A percentile compares a stretch with the other conserved stretches of the same genome.
These are phyloP conservation scores for Progne subis DNA, from an alignment of 2,113 vertebrate species.

Conservation along the genomic window DNA sequence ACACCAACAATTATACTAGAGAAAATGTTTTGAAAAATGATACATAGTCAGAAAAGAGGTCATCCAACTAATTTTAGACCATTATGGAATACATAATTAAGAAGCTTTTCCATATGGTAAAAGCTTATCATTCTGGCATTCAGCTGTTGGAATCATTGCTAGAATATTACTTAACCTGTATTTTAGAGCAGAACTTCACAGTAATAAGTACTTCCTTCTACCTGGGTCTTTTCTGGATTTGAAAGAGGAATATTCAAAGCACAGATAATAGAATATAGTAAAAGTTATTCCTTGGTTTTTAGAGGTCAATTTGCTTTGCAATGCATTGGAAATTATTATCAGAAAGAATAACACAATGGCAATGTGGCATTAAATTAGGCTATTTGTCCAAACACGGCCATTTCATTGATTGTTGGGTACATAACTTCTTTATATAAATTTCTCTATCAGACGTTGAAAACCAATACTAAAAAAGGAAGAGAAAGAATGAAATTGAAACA, in stretches of 20 bases:
- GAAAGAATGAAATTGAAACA: background rate
- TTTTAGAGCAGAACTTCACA: background rate
- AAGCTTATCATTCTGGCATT: slow-evolving; percentile 43
- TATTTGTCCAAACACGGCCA: background rate
- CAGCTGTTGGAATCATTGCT: background rate
- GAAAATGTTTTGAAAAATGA: background rate
- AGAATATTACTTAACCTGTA: background rate
- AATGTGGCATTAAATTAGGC: background rate
- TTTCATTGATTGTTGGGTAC: background rate
- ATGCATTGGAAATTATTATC: background rate
- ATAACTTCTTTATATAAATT: background rate
- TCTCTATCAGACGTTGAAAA: background rate
- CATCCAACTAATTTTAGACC: slow-evolving; percentile 28
- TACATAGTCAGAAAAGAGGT: background rate
- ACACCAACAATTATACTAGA: background rate
- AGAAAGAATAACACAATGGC: background rate
- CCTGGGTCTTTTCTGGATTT: background rate
- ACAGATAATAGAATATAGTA: background rate
- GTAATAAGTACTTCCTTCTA: slow-evolving; percentile 27
- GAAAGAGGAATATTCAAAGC: background rate
- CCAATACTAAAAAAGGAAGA: background rate
- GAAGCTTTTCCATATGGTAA: slow-evolving; percentile 10
- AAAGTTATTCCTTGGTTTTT: background rate
- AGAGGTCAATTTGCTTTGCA: background rate
- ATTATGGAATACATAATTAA: slow-evolving; percentile 41